These are phyloP conservation scores for Drosophila anomelani DNA, from an alignment of 2,888 invertebrate species.

Conservation along the genomic window DNA sequence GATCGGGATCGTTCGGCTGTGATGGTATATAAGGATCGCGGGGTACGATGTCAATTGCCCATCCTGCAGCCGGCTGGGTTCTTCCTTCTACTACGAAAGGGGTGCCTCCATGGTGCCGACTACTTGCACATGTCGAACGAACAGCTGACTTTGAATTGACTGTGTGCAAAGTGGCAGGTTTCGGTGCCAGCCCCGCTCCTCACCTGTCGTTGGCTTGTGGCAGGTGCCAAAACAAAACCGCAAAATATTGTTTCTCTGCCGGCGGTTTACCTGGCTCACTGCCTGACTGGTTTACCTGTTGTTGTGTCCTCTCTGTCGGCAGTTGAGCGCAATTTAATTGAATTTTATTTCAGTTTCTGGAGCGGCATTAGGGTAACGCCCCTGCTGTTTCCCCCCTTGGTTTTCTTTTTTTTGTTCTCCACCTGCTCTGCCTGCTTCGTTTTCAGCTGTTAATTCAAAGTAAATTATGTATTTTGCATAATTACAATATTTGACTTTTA, in stretches of 20 bases:
- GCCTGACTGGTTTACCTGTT: constrained; percentile 26
- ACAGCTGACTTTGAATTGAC: constrained; percentile 61
- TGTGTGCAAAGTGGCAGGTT: constrained; percentile 3
- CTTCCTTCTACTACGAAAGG: neutral
- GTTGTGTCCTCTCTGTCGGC: constrained; percentile 35
- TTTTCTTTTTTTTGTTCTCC: constrained; percentile 8
- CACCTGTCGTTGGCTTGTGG: constrained; percentile 55
- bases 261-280: constrained; percentile 11
- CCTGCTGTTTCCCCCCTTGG: constrained; percentile 32
- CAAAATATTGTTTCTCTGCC: constrained; percentile 53
- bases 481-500: constrained; percentile 78
- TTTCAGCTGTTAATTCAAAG: constrained; percentile 79
- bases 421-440: constrained; percentile 16
- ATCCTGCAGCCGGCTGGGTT: constrained; percentile 26
- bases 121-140: constrained; percentile 51
- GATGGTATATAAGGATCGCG: neutral
- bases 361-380: constrained; percentile 74
- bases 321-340: constrained; percentile 69
- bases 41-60: constrained; percentile 11
- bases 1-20: neutral
- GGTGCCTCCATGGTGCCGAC: neutral
- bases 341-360: constrained; percentile 71
- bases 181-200: neutral
- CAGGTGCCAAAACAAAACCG: constrained; percentile 73
- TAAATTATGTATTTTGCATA: constrained; percentile 79